Percentiles rank a stretch among this genome's conserved stretches.
phyloP scores from a whole-genome alignment of 2,888 invertebrate species.

The Mimumesa dahlbomi region DNA sequence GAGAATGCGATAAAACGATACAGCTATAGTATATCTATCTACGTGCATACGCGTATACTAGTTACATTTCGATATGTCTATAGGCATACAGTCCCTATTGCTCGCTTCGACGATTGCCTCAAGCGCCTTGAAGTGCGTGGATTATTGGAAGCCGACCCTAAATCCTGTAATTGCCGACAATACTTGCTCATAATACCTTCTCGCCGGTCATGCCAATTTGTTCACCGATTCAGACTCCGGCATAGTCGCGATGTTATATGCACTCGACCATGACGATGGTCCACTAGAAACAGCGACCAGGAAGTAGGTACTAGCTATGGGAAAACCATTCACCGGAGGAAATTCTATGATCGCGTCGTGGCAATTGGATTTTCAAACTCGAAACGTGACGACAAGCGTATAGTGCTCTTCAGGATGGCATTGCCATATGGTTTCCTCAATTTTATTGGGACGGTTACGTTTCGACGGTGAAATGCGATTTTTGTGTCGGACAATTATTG shows the following conservation, averaged over 20 bases:
- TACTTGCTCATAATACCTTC: conserved; percentile 66
- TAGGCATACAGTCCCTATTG: conserved; percentile 9
- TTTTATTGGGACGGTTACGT: neutral
- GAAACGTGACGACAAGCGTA: neutral
- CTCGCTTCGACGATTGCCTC: conserved; percentile 21
- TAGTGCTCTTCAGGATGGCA: neutral
- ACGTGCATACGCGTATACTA: conserved; percentile 18
- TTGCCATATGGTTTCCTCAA: neutral
- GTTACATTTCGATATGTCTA: too few relatives aligned
- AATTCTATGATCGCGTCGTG: conserved; percentile 60
- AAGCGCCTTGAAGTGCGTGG: conserved; percentile 30
- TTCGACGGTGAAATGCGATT: neutral
- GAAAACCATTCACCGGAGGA: conserved; percentile 64
- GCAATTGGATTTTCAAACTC: conserved; percentile 59
- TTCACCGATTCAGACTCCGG: conserved; percentile 71
- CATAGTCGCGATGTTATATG: conserved; percentile 63
- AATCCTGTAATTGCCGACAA: conserved; percentile 69
- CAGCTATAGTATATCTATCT: neutral
- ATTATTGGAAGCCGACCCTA: conserved; percentile 61
- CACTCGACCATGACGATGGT: conserved; percentile 37
- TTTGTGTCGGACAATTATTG: neutral
- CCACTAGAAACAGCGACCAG: conserved; percentile 66
- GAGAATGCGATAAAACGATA: conserved; percentile 3
- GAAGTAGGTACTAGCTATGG: conserved; percentile 60
- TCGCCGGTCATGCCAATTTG: conserved; percentile 66